Conservation (phyloP, 2,797 vertebrate genomes). For the Alectoris magna region DNA sequence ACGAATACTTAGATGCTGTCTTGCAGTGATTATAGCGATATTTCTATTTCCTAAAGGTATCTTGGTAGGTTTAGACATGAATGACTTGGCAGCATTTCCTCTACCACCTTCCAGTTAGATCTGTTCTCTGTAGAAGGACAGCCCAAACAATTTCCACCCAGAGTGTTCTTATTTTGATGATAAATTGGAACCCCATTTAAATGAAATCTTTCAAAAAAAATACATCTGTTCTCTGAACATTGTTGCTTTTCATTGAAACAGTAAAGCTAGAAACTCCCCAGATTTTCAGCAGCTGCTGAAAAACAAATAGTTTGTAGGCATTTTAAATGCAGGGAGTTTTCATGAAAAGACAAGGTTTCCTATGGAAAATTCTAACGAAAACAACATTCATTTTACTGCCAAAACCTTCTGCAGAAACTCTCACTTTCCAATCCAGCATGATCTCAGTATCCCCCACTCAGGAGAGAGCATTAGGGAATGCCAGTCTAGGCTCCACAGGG, state of each 20-base stretch:
- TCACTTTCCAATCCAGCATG: fast-evolving
- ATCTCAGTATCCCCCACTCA: not conserved
- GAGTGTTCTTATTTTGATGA: not conserved
- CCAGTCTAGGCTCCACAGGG: not conserved
- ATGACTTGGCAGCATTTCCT: not conserved
- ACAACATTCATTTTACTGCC: not conserved
- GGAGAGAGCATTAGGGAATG: not conserved
- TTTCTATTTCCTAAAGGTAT: not conserved
- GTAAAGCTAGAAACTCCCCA: not conserved
- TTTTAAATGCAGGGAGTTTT: not conserved
- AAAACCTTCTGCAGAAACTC: not conserved
- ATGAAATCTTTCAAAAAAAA: not conserved
- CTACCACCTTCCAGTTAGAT: not conserved
- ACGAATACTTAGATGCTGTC: not conserved
- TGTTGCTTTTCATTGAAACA: not conserved
- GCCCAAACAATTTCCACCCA: not conserved
- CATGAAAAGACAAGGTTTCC: not conserved
- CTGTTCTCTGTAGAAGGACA: not conserved
- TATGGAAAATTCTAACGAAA: not conserved
- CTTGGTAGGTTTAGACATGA: not conserved
- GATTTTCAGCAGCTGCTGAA: not conserved
- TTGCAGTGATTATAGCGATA: not conserved
- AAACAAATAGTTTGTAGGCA: not conserved
- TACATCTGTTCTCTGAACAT: not conserved
- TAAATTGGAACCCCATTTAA: not conserved